Evolutionary conservation across 2,888 invertebrate genomes (phyloP), one percentile per base, ranked within the genome.

Genomic region (Aleiodes alternator): DNA sequence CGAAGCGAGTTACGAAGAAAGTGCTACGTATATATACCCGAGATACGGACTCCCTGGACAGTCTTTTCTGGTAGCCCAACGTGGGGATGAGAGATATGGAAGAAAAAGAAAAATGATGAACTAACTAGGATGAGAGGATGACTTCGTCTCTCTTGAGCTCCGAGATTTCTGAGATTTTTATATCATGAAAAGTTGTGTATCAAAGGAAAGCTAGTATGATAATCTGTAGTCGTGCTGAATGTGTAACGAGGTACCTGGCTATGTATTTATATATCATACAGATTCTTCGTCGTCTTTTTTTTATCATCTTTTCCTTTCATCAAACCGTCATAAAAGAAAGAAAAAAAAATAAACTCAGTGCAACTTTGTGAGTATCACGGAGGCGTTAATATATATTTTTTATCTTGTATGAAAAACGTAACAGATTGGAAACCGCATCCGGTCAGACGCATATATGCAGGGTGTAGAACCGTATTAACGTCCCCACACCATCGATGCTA

Each of bases 391-490:
- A 70, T 78, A 73, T 43, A 51, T 16, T 71, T 51, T 51, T 38
- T 50, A 16, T 66, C 81, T 77, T 78, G 83, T 81, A 79, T 43
- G 78, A 85, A 87, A 89, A 89, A 88, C 83, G 85, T 84, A 87
- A 89, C 89, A 89, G 89, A 89, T 89, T 89, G 89, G 89, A 89
- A 89, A 89, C 89, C 89, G 87, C 89, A 87, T 85, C 87, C 81
- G 85, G 84, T 84, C 82, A 83, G 84, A 82, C 80, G 23, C 23
- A 78, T 74, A 69, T 51, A 76, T 78, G 73, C 66, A 50, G 55
- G 23, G 64, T 71, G 71, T 71, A 76, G 84, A 81, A 85, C 82
- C 82, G 84, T 84, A 85, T 87, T 87, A 86, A 83, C 84, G 82
- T 84, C 80, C 83, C 82, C 82, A 81, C 83, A 74, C 79, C 73